Base-by-base conservation (phyloP, 2,888 invertebrate species). In the Parnassius orleans region DNA sequence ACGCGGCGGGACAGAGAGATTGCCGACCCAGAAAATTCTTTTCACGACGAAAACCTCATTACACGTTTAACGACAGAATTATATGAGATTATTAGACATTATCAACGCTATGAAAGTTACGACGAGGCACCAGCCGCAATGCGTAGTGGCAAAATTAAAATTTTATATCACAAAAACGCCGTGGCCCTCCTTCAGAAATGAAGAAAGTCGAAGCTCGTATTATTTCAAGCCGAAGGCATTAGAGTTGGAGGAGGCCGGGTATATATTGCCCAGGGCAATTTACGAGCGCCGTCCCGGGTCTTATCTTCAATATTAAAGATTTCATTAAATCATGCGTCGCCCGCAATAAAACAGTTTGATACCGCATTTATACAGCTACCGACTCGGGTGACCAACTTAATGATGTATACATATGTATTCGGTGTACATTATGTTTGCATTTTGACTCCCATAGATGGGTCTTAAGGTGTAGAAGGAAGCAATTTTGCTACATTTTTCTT, bases 341-440 rank as follows among this genome's bases (percentile, higher is more conserved):
- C 72, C 74, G 87, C 84, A 90, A 89, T 90, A 90, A 91, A 91
- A 90, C 90, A 88, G 90, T 89, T 88, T 90, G 90, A 90, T 87
- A 87, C 84, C 87, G 82, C 82, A 81, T 81, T 87, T 82, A 86
- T 80, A 81, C 75, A 75, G 77, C 73, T 70, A 67, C 72, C 76
- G 80, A 81, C 75, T 84, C 84, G 84, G 83, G 85, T 87, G 87
- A 84, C 87, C 84, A 77, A 80, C 73, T 84, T 90, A 89, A 89
- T 87, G 89, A 88, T 83, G 80, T 82, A 81, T 81, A 82, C 81
- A 76, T 75, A 53, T 24, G 57, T 56, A 56, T 15, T 15, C 11
- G 1, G 48, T 2, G 12, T 10, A 19, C 46, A 14, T 48, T 62
- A 24, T 57, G 19, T 53, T 52, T 57, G 56, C 57, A 44, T 57